These are phyloP conservation scores for Seira ritae DNA, from an alignment of 2,888 invertebrate genomes.

Conservation along the genomic window DNA sequence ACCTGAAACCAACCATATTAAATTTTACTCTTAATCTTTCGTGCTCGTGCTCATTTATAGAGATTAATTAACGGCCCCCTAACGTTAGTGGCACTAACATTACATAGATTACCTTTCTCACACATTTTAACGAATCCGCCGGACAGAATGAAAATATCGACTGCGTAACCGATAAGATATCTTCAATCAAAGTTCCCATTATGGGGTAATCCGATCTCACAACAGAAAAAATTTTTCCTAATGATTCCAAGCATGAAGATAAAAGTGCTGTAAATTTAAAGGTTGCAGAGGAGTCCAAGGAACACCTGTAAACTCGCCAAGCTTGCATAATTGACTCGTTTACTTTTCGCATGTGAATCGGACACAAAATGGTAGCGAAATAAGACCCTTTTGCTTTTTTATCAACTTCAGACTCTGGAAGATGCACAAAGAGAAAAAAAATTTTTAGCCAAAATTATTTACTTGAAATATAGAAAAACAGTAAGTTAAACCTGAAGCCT, in stretches of 20 bases:
- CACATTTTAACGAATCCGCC: constrained; percentile 83
- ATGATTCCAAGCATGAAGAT: constrained; percentile 80
- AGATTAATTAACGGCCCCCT: not conserved
- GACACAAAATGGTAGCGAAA: constrained; percentile 60
- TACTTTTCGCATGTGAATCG: constrained; percentile 69
- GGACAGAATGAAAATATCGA: constrained; percentile 84
- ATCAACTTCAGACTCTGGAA: constrained; percentile 78
- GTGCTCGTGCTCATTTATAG: too few relatives aligned
- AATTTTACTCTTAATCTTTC: too few relatives aligned
- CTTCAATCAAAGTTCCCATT: constrained; percentile 81
- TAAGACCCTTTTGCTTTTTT: constrained; percentile 63
- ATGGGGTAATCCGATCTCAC: constrained; percentile 68
- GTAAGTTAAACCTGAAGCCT: constrained; percentile 60
- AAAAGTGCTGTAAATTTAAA: constrained; percentile 84
- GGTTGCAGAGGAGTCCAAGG: constrained; percentile 85
- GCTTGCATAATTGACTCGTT: constrained; percentile 66
- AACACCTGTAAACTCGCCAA: constrained; percentile 75
- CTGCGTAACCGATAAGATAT: constrained; percentile 85
- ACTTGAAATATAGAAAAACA: not conserved
- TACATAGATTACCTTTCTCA: constrained; percentile 81
- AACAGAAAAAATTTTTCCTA: constrained; percentile 80
- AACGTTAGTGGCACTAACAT: not conserved
- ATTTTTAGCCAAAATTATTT: not conserved
- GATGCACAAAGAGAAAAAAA: constrained; percentile 67
- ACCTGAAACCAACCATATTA: too few relatives aligned